These are phyloP conservation scores for Xylocampa areola DNA, from an alignment of 2,888 invertebrate species.

Conservation along the genomic window DNA sequence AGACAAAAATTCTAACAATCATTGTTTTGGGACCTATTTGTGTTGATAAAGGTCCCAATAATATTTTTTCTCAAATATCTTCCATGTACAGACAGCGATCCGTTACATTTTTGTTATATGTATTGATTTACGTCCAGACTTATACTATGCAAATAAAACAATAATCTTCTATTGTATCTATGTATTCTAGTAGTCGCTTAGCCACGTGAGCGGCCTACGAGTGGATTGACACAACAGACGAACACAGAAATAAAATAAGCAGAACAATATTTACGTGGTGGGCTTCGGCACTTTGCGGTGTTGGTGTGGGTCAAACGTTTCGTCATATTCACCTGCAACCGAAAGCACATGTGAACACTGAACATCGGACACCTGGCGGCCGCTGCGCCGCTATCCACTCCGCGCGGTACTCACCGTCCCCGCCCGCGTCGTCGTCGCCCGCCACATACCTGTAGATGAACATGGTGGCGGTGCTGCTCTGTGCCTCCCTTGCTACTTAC, in stretches of 20 bases:
- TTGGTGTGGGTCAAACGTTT: conserved; percentile 92
- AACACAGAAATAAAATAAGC: background rate
- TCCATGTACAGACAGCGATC: too few species aligned
- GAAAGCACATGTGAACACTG: background rate
- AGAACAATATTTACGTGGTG: conserved; percentile 90
- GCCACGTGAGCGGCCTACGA: too few species aligned
- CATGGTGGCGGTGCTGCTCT: conserved; percentile 48
- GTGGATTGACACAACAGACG: too few species aligned
- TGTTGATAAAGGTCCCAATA: too few species aligned
- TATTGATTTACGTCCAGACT: too few species aligned
- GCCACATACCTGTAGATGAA: conserved; percentile 72
- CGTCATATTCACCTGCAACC: conserved; percentile 63
- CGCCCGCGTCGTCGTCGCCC: conserved; percentile 65
- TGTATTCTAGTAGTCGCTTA: too few species aligned
- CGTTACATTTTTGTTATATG: too few species aligned
- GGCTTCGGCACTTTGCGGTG: conserved; percentile 92
- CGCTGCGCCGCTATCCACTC: background rate
- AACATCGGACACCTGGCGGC: background rate
- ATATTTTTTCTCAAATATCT: too few species aligned
- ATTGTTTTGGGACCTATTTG: too few species aligned
- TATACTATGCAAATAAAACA: too few species aligned
- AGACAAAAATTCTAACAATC: too few species aligned
- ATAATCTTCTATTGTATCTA: too few species aligned
- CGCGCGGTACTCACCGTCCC: conserved; percentile 52
- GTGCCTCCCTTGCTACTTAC: background rate